Evolutionary conservation across 1,140 invertebrate genomes (phyloP).

Genomic region (Drosophila nannoptera): DNA sequence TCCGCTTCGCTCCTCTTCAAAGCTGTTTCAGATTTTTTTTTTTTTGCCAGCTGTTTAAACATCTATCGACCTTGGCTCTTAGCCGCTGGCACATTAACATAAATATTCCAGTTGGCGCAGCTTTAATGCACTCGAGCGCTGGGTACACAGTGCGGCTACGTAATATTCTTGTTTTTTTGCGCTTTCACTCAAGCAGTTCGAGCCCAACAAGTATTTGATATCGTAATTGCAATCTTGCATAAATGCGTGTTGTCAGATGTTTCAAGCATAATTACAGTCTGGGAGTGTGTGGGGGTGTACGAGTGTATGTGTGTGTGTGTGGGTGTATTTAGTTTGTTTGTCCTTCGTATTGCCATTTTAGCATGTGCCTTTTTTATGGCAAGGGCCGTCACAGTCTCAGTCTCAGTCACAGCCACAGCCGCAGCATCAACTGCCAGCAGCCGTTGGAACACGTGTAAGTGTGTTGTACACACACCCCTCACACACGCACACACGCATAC

Average conservation of each 20-base stretch:
- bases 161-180: slow-evolving; percentile 1
- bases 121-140: slow-evolving; percentile 20
- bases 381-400: slow-evolving; percentile 17
- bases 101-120: slow-evolving; percentile 19
- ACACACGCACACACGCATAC: slow-evolving; percentile 27
- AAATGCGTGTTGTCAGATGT: slow-evolving; percentile 58
- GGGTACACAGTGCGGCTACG: slow-evolving; percentile 15
- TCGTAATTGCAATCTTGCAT: slow-evolving; percentile 75
- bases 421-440: slow-evolving; percentile 54
- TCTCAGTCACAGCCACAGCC: slow-evolving; percentile 24
- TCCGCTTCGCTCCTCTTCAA: not conserved
- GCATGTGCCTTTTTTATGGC: slow-evolving; percentile 62
- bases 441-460: slow-evolving; percentile 55
- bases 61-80: slow-evolving; percentile 17
- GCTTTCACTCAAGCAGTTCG: slow-evolving; percentile 28
- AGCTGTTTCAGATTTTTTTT: not conserved
- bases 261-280: slow-evolving; percentile 53
- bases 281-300: slow-evolving; percentile 5
- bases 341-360: slow-evolving; percentile 72
- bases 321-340: slow-evolving; percentile 56
- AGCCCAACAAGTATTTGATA: slow-evolving; percentile 61
- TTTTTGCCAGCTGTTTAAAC: slow-evolving; percentile 6
- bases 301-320: slow-evolving; percentile 18
- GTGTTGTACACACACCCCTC: slow-evolving; percentile 47
- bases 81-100: slow-evolving; percentile 25